Evolutionary conservation across 2,797 vertebrate species (phyloP), one percentile per base, ranked within the genome.

Genomic region (Chelidonichthys spinosus): DNA sequence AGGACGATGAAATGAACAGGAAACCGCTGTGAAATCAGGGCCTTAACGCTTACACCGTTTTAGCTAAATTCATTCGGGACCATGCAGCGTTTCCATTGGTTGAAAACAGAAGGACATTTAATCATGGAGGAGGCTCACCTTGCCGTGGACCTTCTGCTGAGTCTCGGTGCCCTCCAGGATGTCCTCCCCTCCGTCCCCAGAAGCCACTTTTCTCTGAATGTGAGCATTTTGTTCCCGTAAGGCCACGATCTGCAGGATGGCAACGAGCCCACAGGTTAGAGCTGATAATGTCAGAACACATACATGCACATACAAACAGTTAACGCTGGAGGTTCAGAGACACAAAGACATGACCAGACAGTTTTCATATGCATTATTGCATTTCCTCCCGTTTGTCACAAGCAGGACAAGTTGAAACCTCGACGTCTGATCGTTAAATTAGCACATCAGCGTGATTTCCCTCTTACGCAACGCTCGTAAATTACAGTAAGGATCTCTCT

Each of bases 221-320:
- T 99, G 97, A 83, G 97, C 97, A 95, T 99, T 99, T 94, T 99
- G 98, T 87, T 99, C 98, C 77, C 96, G 94, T 93, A 99, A 96
- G 91, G 96, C 97, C 93, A 98, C 95, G 61, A 99, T 99, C 98
- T 99, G 93, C 32, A 84, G 35, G 62, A 58, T 0, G 87, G 92
- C 79, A 90, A 14, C 87, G 90, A 71, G 81, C 7, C 56, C 15
- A 49, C 4, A 37, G 10, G 7, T 77, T 11, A 81, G 60, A 42
- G 13, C 9, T 40, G 18, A 32, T 33, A 47, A 17, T 2, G 32
- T 46, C 35, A 68, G n/a, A 39, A 62, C 1, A 33, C 59, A n/a
- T 17, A 11, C 59, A n/a, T 17, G 13, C 50, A 37, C 7, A 6
- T 13, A 15, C 3, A 5, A 14, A 33, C 11, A 53, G 15, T 54